Evolutionary conservation across 2,113 vertebrate genomes (phyloP).

Genomic region (Scolopax mira): DNA sequence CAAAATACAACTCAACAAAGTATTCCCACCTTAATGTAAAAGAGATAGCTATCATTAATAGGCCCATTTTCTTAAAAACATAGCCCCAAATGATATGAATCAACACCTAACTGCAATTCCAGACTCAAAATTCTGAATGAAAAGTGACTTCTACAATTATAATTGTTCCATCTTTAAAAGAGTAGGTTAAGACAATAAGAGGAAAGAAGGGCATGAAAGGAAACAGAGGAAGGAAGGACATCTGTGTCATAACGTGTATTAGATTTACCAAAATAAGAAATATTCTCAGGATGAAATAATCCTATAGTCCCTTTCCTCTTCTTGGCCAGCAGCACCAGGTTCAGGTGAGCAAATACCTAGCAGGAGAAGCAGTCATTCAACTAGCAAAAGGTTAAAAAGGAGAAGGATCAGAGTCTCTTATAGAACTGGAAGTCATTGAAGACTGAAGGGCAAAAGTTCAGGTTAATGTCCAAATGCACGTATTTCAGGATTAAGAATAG

Average conservation of each 20-base stretch:
- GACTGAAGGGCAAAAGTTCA: not conserved
- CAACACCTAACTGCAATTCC: not conserved
- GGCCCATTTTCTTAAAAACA: not conserved
- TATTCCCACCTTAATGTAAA: not conserved
- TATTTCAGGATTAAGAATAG: not conserved
- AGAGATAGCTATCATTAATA: not conserved
- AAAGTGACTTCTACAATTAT: not conserved
- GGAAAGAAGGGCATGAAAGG: not conserved
- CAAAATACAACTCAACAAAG: not conserved
- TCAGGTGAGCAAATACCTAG: not conserved
- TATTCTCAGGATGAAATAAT: not conserved
- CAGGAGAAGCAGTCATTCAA: not conserved
- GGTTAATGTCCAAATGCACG: rapidly evolving
- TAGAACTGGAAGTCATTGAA: not conserved
- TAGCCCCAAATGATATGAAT: not conserved
- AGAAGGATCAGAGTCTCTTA: not conserved
- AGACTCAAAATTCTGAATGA: not conserved
- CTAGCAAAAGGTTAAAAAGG: not conserved
- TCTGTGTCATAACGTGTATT: not conserved
- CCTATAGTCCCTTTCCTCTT: not conserved
- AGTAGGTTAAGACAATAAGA: not conserved
- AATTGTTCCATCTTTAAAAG: not conserved
- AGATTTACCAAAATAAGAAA: not conserved
- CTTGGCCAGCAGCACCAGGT: not conserved
- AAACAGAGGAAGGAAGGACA: not conserved